Evolutionary conservation across 2,113 vertebrate genomes (phyloP), one percentile per base, ranked within the genome.

Genomic region (Leucoraja erinaceus): DNA sequence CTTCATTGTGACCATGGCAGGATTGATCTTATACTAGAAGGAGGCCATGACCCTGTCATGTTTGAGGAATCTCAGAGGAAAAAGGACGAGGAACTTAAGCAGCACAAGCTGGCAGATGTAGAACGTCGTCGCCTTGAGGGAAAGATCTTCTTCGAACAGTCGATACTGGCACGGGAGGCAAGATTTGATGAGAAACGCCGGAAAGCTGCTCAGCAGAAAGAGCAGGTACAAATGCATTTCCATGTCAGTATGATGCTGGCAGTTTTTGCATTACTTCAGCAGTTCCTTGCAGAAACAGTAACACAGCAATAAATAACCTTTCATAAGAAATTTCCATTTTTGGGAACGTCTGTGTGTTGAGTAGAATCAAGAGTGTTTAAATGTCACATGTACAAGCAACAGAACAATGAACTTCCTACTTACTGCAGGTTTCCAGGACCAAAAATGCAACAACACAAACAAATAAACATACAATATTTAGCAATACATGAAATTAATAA

Each of bases 51-150:
- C 92, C 95, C 96, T 10, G 97, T 97, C 0, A 95, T 96, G 90
- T 98, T 97, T 95, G 95, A 98, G 0, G 95, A 97, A 95, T 97
- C 97, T 97, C 98, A 98, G 95, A 96, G 94, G 94, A 96, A 97
- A 94, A 97, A 97, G 97, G 96, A 94, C 61, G 95, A 95, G 22
- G 96, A 95, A 95, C 98, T 98, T 94, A 38, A 95, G 93, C 96
- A 96, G 94, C 96, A 97, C 86, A 94, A 97, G 94, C 94, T 96
- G 94, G 95, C 95, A 5, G 95, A 94, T 25, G 94, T 93, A 59
- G 97, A 97, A 92, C 96, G 95, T 79, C 96, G 95, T 81, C 95
- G 94, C 33, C 95, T 98, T 86, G 97, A 96, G 93, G 96, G 96
- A 14, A 96, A 96, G 93, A 97, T 99, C 74, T 97, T 96, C 94